Percentiles rank a stretch among this genome's conserved stretches.
These are phyloP conservation scores for Charanyca ferruginea DNA, from an alignment of 2,888 invertebrate genomes.

Conservation along the genomic window DNA sequence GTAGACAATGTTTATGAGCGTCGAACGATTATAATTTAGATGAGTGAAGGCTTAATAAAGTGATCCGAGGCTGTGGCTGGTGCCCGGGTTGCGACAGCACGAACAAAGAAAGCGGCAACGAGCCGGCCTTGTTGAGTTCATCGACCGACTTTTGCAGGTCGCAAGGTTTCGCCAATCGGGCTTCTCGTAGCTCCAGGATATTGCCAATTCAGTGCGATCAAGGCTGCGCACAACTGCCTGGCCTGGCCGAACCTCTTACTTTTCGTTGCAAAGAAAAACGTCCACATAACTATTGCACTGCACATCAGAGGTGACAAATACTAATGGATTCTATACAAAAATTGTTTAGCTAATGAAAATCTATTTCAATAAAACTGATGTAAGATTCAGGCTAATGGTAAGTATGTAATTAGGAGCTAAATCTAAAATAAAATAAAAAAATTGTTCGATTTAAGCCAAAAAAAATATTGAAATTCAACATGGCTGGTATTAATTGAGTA, in stretches of 20 bases:
- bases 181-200: constrained; percentile 90
- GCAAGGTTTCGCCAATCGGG: constrained; percentile 91
- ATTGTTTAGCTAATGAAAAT: constrained; percentile 14
- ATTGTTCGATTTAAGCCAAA: constrained; percentile 10
- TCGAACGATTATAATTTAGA: constrained; percentile 79
- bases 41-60: constrained; percentile 87
- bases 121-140: constrained; percentile 89
- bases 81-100: constrained; percentile 85
- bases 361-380: constrained; percentile 2
- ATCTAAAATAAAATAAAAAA: not conserved
- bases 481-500: not conserved
- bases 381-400: not conserved
- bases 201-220: constrained; percentile 90
- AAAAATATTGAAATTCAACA: constrained; percentile 11
- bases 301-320: constrained; percentile 55
- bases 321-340: constrained; percentile 16
- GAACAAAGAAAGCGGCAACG: constrained; percentile 90
- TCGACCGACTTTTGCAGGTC: constrained; percentile 90
- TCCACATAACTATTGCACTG: constrained; percentile 64
- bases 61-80: constrained; percentile 85
- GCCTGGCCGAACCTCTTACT: constrained; percentile 84
- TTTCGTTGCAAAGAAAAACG: constrained; percentile 80
- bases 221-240: constrained; percentile 82
- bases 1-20: constrained; percentile 60
- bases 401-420: constrained; percentile 3